Evolutionary conservation across 2,113 vertebrate genomes (phyloP).

Genomic region (Verasper variegatus): DNA sequence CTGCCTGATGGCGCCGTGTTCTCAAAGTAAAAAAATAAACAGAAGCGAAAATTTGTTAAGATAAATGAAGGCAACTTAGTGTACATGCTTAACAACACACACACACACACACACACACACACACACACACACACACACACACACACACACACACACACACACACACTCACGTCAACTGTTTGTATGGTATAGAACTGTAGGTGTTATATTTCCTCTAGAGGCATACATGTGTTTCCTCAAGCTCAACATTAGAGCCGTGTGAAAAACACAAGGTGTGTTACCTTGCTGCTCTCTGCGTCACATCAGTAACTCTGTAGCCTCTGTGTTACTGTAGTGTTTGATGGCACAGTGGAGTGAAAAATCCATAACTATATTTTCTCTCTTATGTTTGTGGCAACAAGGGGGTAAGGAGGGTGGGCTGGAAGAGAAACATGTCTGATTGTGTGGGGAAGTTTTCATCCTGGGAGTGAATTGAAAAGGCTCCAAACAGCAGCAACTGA

Average conservation of each 20-base stretch:
- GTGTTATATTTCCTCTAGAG: conserved; percentile 1
- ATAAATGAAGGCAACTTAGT: background rate
- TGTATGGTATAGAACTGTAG: background rate
- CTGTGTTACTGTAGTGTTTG: conserved; percentile 23
- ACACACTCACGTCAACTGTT: background rate
- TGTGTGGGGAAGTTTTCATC: background rate
- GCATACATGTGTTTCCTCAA: conserved; percentile 1
- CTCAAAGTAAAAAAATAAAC: background rate
- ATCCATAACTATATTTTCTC: conserved; percentile 32
- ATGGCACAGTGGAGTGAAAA: conserved; percentile 32
- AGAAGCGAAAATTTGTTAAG: background rate
- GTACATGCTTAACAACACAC: background rate
- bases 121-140: background rate
- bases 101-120: background rate
- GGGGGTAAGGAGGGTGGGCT: background rate
- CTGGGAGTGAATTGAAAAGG: background rate
- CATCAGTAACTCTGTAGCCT: conserved; percentile 9
- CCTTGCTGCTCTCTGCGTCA: background rate
- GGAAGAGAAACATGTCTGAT: background rate
- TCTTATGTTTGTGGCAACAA: background rate
- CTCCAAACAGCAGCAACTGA: no score
- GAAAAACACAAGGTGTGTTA: background rate
- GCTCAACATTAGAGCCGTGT: conserved; percentile 6
- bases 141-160: background rate
- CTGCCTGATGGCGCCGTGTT: conserved; percentile 17